These are phyloP conservation scores for Tolypeutes matacus DNA, from an alignment of 2,797 vertebrate genomes.

Conservation along the genomic window DNA sequence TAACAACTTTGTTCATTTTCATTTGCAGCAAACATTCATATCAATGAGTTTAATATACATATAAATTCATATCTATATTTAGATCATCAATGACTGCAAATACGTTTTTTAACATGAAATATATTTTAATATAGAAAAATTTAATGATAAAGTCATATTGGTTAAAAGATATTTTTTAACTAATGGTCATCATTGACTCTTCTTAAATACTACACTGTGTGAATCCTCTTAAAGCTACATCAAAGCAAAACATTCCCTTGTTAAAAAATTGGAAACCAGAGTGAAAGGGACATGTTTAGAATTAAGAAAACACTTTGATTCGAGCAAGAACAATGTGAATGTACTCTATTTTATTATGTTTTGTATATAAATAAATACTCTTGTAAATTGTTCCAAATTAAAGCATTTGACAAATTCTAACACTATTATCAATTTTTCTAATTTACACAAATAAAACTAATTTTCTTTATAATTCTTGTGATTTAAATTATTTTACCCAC, in stretches of 20 bases:
- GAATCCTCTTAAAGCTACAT: slow-evolving; percentile 78
- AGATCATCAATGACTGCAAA: slow-evolving; percentile 73
- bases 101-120: slow-evolving; percentile 85
- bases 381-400: slow-evolving; percentile 91
- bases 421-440: slow-evolving; percentile 89
- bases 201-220: slow-evolving; percentile 79
- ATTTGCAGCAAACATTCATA: slow-evolving; percentile 70
- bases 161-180: slow-evolving; percentile 84
- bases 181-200: slow-evolving; percentile 71
- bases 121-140: slow-evolving; percentile 87
- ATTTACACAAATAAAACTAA: slow-evolving; percentile 91
- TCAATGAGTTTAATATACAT: slow-evolving; percentile 54
- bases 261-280: slow-evolving; percentile 71
- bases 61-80: slow-evolving; percentile 73
- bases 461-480: slow-evolving; percentile 87
- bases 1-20: slow-evolving; percentile 69
- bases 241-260: slow-evolving; percentile 75
- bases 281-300: slow-evolving; percentile 61
- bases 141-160: slow-evolving; percentile 76
- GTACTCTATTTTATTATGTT: slow-evolving; percentile 90
- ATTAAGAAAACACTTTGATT: slow-evolving; percentile 84
- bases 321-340: slow-evolving; percentile 82
- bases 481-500: slow-evolving; percentile 76
- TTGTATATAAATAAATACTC: slow-evolving; percentile 88
- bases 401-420: slow-evolving; percentile 88